Percentiles rank a stretch among this genome's conserved stretches.
phyloP scores from a whole-genome alignment of 2,888 invertebrate genomes.

The Zygogramma bicolorata region DNA sequence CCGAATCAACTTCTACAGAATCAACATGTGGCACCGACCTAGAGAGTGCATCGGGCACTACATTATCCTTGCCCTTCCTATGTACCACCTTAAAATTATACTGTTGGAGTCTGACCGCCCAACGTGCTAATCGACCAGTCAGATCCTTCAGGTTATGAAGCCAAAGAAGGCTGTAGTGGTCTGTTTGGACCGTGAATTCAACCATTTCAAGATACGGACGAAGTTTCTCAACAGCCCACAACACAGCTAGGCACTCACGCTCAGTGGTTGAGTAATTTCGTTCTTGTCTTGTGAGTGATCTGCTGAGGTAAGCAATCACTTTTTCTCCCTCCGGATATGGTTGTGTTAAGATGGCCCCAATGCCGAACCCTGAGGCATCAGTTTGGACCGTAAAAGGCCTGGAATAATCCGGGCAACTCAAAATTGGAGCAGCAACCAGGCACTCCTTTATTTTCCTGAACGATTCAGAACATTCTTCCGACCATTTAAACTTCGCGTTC shows the following conservation, averaged over 20 bases:
- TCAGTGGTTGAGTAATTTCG: constrained; percentile 37
- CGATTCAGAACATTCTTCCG: constrained; percentile 28
- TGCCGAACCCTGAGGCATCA: constrained; percentile 39
- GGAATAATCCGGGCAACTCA: constrained; percentile 38
- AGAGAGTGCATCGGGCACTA: constrained; percentile 37
- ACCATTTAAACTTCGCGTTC: constrained; percentile 35
- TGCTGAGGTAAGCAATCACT: constrained; percentile 38
- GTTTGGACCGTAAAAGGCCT: constrained; percentile 43
- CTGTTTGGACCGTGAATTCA: constrained; percentile 37
- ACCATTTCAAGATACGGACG: constrained; percentile 37
- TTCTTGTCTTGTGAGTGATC: constrained; percentile 29
- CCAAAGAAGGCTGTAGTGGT: constrained; percentile 14
- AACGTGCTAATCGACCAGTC: constrained; percentile 43
- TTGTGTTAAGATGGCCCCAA: constrained; percentile 44
- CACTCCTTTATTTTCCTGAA: constrained; percentile 35
- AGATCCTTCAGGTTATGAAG: constrained; percentile 38
- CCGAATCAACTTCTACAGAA: no score
- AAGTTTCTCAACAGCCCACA: constrained; percentile 39
- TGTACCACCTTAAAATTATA: constrained; percentile 29
- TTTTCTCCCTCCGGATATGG: constrained; percentile 26
- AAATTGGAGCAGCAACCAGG: constrained; percentile 33
- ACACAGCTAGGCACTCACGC: constrained; percentile 35
- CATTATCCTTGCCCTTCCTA: constrained; percentile 30
- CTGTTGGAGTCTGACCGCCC: constrained; percentile 36
- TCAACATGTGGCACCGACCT: no score